Base-by-base conservation (phyloP, 2,888 invertebrate species). In the Nezara viridula region DNA sequence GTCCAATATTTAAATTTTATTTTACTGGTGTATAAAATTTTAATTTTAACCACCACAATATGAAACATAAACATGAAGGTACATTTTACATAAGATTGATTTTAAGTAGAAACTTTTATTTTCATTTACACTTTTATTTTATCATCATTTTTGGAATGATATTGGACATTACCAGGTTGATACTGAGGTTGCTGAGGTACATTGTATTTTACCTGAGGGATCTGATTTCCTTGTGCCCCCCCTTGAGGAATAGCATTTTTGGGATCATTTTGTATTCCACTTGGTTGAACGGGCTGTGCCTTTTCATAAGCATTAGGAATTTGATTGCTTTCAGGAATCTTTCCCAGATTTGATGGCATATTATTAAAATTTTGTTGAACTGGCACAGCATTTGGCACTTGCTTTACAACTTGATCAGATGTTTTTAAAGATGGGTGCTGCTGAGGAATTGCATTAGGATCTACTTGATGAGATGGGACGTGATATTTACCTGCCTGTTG, bases 101-200 rank as follows among this genome's bases (percentile, higher is more conserved):
- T 16, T 88, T 88, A 88, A 88, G 77, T 88, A 21, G 37, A 88
- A 44, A 44, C 86, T 90, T 49, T 89, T 86, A n/a, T n/a, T n/a
- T n/a, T n/a, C n/a, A n/a, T n/a, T n/a, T n/a, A n/a, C n/a, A n/a
- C n/a, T n/a, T n/a, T n/a, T n/a, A n/a, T n/a, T n/a, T n/a, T n/a
- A n/a, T n/a, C n/a, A n/a, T 86, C 49, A 32, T 77, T 86, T 52
- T 85, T 66, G 52, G 44, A n/a, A 91, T 91, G 81, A 81, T 81
- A 44, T 81, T 81, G 81, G 14, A 37, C 81, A 44, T 37, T 81
- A 3, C 81, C 81, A n/a, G 91, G 92, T 88, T 91, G 91, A n/a
- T 90, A 90, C 81, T 91, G 91, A 47, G 92, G 92, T 88, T 92
- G 91, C n/a, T 91, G 91, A 90, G 92, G 91, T 27, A 27, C 81